These are phyloP conservation scores for Corythoichthys intestinalis DNA, from an alignment of 2,113 vertebrate genomes.

Conservation along the genomic window DNA sequence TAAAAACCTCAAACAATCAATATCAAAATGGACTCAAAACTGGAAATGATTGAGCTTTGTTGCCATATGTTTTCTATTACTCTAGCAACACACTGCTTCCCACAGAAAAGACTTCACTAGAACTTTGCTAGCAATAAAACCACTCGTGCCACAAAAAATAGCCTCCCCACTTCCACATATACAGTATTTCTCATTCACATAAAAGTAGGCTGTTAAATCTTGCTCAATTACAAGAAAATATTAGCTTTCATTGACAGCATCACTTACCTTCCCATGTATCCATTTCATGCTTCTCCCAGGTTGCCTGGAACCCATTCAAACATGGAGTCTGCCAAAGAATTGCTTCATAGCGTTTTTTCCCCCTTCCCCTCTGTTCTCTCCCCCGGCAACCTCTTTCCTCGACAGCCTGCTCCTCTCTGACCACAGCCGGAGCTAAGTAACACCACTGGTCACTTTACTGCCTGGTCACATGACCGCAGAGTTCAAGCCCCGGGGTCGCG, in stretches of 20 bases:
- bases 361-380: constrained; percentile 69
- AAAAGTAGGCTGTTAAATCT: constrained; percentile 1
- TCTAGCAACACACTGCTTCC: neutral
- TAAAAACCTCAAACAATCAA: constrained; percentile 23
- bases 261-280: constrained; percentile 92
- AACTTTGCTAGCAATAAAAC: neutral
- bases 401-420: constrained; percentile 74
- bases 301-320: constrained; percentile 80
- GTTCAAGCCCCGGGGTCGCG: constrained; percentile 92
- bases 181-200: constrained; percentile 7
- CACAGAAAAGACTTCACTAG: neutral
- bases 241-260: neutral
- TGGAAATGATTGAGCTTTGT: neutral
- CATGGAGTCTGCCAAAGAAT: constrained; percentile 65
- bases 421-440: constrained; percentile 63
- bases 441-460: constrained; percentile 88
- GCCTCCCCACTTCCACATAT: neutral
- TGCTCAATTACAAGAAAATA: neutral
- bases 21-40: neutral
- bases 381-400: constrained; percentile 54
- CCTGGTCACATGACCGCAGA: constrained; percentile 86
- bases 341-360: constrained; percentile 45
- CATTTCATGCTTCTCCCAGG: constrained; percentile 85
- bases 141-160: neutral
- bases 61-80: neutral